phyloP scores from a whole-genome alignment of 2,888 invertebrate genomes.

The Tanytarsus gracilentus region DNA sequence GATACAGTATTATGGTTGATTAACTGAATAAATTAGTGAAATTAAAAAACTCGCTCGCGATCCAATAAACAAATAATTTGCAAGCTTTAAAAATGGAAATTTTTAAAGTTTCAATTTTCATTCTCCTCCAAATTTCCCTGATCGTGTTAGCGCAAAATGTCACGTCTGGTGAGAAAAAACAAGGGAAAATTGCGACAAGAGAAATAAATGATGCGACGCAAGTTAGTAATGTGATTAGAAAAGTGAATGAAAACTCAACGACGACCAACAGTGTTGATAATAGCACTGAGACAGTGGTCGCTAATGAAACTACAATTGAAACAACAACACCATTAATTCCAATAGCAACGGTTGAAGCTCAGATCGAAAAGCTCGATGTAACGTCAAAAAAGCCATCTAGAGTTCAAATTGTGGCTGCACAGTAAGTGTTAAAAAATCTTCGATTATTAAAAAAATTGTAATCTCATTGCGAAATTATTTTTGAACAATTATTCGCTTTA shows the following conservation, averaged over 20 bases:
- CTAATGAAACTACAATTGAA: background rate
- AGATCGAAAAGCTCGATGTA: conserved; percentile 2
- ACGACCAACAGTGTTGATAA: too few relatives aligned
- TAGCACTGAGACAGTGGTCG: too few relatives aligned
- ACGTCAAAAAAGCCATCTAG: conserved; percentile 11
- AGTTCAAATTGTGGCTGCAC: conserved; percentile 2
- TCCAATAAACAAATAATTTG: background rate
- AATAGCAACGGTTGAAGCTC: conserved; percentile 18
- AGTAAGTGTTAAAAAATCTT: too few relatives aligned
- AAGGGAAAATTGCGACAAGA: background rate
- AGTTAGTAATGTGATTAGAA: too few relatives aligned
- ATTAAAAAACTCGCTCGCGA: background rate
- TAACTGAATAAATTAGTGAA: background rate
- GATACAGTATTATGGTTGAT: too few relatives aligned
- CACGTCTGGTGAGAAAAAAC: background rate
- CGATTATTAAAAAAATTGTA: too few relatives aligned
- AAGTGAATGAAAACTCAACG: too few relatives aligned
- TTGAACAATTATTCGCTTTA: too few relatives aligned
- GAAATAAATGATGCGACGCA: background rate
- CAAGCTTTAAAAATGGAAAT: background rate
- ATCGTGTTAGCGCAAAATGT: background rate
- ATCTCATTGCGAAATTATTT: too few relatives aligned
- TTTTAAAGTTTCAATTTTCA: background rate
- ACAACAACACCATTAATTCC: conserved; percentile 11
- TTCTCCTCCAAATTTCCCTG: background rate